Percentiles rank a stretch among this genome's conserved stretches.
These are phyloP conservation scores for Heliconius cydno DNA, from an alignment of 2,888 invertebrate genomes.

Conservation along the genomic window DNA sequence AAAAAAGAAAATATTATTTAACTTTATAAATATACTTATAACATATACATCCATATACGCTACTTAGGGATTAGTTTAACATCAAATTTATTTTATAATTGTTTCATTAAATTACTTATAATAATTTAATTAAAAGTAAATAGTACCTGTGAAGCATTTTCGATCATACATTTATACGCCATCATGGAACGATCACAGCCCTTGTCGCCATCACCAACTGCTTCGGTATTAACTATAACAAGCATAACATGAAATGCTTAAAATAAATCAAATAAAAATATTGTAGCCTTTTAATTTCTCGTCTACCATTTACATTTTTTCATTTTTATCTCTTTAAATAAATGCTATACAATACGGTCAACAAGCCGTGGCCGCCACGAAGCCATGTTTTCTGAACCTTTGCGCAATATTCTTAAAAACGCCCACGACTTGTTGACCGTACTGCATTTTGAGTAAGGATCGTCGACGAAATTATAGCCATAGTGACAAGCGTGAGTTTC, in stretches of 20 bases:
- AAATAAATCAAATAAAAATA: constrained; percentile 49
- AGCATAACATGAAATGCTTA: neutral
- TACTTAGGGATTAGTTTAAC: neutral
- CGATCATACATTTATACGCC: constrained; percentile 69
- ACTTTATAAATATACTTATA: neutral
- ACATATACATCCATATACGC: neutral
- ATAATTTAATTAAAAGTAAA: too few species aligned
- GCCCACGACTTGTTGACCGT: too few species aligned
- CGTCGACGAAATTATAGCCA: too few species aligned
- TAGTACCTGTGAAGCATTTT: constrained; percentile 69
- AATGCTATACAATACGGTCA: too few species aligned
- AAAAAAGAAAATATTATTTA: constrained; percentile 40
- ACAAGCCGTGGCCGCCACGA: too few species aligned
- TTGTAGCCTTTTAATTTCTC: neutral
- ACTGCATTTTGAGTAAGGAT: too few species aligned
- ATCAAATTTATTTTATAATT: neutral
- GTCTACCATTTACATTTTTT: neutral
- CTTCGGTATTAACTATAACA: constrained; percentile 66
- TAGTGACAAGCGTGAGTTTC: too few species aligned
- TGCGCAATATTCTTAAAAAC: too few species aligned
- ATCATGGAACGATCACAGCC: constrained; percentile 72
- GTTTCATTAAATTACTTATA: neutral
- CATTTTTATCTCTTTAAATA: neutral
- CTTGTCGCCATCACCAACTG: constrained; percentile 69
- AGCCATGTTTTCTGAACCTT: too few species aligned